Base-by-base conservation (phyloP, 2,797 vertebrate genomes). In the Enteromius argenteus region DNA sequence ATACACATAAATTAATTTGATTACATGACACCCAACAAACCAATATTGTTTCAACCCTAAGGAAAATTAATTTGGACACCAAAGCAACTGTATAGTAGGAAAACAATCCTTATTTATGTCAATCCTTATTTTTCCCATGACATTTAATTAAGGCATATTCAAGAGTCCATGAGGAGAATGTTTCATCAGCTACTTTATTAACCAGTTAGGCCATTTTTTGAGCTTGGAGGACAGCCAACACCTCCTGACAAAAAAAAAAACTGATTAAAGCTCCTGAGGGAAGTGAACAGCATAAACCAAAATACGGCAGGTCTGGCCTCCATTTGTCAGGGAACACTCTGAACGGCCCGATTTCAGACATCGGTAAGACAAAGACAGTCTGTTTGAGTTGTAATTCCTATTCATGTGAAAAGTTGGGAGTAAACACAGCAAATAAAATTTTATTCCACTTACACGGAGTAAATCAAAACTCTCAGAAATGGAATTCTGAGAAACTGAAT, bases 61-160 rank as follows among this genome's bases (percentile, higher is more conserved):
- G 2, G 46, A 2, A 60, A 7, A 80, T 49, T 44, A 21, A 37
- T n/a, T 15, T 75, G 27, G 32, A 44, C 51, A 46, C 9, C 17
- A 72, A 44, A 73, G 21, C 7, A 51, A 68, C 37, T 13, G 35
- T 37, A 30, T 13, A 62, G 60, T 30, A 3, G 83, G 80, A 32
- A 83, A 60, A 85, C 81, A 81, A 35, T 44, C 51, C 39, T 39
- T 39, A 39, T 39, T 39, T 39, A 39, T 35, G 84, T 69, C 58
- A 56, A 87, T 81, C 72, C 51, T 68, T 88, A 91, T 88, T 86
- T 88, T 81, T 66, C 88, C 44, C 64, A 84, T 86, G 91, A 89
- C 90, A 85, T 92, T 91, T 93, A 88, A 84, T 85, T 88, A 83
- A 81, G 11, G 67, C 76, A 39, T 66, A 23, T 85, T 79, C 39